Percentiles rank a stretch among this genome's conserved stretches.
Evolutionary conservation across 2,113 vertebrate species (phyloP).

Genomic region (Oreochromis spilurus): DNA sequence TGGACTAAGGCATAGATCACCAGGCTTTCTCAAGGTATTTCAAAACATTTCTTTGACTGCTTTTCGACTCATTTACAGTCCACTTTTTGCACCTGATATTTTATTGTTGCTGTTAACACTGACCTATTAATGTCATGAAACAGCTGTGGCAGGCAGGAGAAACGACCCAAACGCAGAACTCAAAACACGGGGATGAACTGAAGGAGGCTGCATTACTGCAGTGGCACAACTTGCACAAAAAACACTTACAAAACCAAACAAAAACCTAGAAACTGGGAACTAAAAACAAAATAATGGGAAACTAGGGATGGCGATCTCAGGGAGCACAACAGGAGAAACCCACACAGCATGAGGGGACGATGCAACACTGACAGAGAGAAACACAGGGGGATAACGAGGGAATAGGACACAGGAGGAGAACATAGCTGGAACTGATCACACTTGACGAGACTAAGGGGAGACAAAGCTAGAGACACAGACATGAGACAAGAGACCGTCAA

Average conservation of each 20-base stretch:
- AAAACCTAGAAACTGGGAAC: background rate
- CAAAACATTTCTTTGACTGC: background rate
- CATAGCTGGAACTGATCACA: background rate
- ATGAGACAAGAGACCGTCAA: background rate
- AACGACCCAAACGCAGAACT: background rate
- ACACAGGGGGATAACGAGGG: background rate
- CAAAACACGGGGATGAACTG: background rate
- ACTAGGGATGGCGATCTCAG: background rate
- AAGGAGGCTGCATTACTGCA: background rate
- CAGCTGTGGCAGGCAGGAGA: background rate
- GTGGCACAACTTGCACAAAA: background rate
- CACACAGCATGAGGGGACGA: background rate
- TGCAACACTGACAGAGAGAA: background rate
- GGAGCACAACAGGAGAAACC: background rate
- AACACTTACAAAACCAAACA: background rate
- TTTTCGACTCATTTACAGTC: background rate
- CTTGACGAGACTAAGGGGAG: background rate
- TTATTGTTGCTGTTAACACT: background rate
- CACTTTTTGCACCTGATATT: background rate
- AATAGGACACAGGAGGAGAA: background rate
- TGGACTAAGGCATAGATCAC: background rate
- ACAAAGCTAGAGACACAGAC: background rate
- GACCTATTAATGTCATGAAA: background rate
- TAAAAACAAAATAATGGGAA: background rate
- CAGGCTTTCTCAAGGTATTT: background rate